Base-by-base conservation (phyloP, 2,888 invertebrate species). In the Lithophane ornitopus region DNA sequence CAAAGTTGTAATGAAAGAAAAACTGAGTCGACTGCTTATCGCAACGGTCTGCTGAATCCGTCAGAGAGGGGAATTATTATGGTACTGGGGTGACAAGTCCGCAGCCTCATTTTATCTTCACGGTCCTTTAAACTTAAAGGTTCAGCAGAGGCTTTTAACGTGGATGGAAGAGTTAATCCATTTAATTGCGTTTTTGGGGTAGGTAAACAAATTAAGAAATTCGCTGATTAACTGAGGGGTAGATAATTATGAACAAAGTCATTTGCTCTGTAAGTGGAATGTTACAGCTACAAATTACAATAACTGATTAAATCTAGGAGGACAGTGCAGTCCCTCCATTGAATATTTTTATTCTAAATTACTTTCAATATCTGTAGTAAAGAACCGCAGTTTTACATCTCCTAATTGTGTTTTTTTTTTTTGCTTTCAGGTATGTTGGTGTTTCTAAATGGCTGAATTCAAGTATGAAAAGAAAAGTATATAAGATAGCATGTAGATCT, bases 41-140 rank as follows among this genome's bases (percentile, higher is more conserved):
- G 74, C 73, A 68, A 68, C 73, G 80, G 75, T 75, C 85, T 76
- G 69, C 39, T 86, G 87, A 80, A 82, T 82, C 76, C 80, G 82
- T 82, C 87, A 82, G 80, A 72, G 70, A 56, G 44, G 61, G 70
- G 54, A 77, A 84, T 84, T 84, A 84, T 84, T 84, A 84, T 77
- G 81, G 65, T 56, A 58, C 74, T 68, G 26, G 61, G 68, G 28
- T 61, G 79, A 72, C 68, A 74, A 78, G 74, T 59, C 56, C 34
- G 34, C 52, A 65, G 46, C 58, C 71, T 34, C 41, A 68, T 73
- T 80, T 86, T 85, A 86, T 86, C 86, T 86, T 86, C 67, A 74
- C 78, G 66, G 73, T 80, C 34, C 52, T 71, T 82, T 85, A 54
- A 74, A 81, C 58, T 74, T 74, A 52, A 77, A 26, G 70, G 84